Evolutionary conservation across 2,888 invertebrate species (phyloP).

Genomic region (Rhynchonema sp.): DNA sequence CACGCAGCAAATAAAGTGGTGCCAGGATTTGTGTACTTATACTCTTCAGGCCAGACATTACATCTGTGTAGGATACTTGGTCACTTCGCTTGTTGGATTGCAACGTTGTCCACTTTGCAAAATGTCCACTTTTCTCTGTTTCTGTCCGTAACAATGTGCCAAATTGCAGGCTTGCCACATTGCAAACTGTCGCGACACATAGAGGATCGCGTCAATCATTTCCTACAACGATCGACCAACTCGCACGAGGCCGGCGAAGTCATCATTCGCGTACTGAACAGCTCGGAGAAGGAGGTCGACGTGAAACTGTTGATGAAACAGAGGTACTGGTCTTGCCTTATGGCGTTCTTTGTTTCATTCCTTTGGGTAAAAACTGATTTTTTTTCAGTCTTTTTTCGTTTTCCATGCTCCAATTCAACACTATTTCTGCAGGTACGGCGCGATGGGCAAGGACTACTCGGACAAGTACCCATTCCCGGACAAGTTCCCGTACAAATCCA

Average conservation of each 20-base stretch:
- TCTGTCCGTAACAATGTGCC: constrained; percentile 3
- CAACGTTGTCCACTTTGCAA: no score
- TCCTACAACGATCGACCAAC: constrained; percentile 36
- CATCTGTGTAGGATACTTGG: no score
- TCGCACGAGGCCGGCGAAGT: constrained; percentile 52
- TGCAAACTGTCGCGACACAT: constrained; percentile 91
- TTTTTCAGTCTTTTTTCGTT: background rate
- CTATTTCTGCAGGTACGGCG: no score
- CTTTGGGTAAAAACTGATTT: background rate
- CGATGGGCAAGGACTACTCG: background rate
- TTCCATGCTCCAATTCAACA: background rate
- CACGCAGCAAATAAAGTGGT: no score
- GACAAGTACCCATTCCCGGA: constrained; percentile 67
- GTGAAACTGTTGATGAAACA: constrained; percentile 84
- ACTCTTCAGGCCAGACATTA: no score
- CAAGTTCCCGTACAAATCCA: constrained; percentile 89
- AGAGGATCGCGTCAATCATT: constrained; percentile 90
- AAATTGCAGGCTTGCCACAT: constrained; percentile 46
- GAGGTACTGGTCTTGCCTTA: no score
- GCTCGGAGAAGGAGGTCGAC: constrained; percentile 91
- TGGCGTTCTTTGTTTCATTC: background rate
- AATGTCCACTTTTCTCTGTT: background rate
- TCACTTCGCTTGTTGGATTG: no score
- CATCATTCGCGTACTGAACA: constrained; percentile 86
- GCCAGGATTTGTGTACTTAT: no score